A percentile compares a stretch with the other conserved stretches of the same genome.
phyloP scores from a whole-genome alignment of 2,113 vertebrate genomes.

The Cervus canadensis region DNA sequence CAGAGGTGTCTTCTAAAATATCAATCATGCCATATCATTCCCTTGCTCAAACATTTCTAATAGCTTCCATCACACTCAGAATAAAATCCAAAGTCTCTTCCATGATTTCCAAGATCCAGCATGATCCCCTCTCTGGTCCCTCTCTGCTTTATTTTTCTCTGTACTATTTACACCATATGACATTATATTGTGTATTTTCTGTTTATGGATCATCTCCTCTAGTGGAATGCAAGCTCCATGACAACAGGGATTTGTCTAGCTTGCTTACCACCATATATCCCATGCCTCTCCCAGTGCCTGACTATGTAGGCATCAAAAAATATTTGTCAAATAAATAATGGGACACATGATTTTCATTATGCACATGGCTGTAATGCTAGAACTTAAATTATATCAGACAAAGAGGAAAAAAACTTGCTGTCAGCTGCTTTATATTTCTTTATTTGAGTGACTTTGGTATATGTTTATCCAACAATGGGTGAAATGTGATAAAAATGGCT shows the following conservation, averaged over 20 bases:
- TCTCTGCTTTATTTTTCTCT: neutral
- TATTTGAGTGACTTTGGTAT: slow-evolving; percentile 39
- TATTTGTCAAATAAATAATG: neutral
- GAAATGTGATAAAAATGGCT: slow-evolving; percentile 46
- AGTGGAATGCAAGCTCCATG: neutral
- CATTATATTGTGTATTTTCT: neutral
- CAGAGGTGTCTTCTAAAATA: neutral
- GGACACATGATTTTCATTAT: slow-evolving; percentile 34
- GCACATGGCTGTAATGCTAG: neutral
- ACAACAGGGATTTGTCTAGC: neutral
- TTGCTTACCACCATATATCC: neutral
- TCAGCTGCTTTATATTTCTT: slow-evolving; percentile 8
- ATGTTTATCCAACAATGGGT: slow-evolving; percentile 43
- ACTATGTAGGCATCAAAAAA: neutral
- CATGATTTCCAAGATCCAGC: neutral
- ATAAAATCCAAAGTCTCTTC: neutral
- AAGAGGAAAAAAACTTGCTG: neutral
- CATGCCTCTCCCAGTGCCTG: neutral
- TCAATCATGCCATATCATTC: neutral
- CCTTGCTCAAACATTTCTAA: neutral
- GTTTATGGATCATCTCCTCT: neutral
- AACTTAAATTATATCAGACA: slow-evolving; percentile 14
- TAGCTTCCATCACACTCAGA: neutral
- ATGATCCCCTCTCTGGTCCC: neutral
- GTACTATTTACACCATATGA: neutral